These are phyloP conservation scores for Hystrix cristata DNA, from an alignment of 2,113 vertebrate species.

Conservation along the genomic window DNA sequence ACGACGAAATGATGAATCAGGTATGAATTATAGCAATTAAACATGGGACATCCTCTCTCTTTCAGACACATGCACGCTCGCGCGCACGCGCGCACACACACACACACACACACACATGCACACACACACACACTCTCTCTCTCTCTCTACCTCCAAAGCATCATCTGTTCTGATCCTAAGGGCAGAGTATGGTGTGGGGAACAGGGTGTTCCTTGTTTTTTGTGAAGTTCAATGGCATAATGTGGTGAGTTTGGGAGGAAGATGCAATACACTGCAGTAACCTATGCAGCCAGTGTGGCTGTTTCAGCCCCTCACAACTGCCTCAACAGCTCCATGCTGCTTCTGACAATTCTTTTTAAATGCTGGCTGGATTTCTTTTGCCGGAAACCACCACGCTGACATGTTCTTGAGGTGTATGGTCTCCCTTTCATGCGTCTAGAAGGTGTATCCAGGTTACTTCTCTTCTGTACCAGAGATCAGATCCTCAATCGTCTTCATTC, in stretches of 20 bases:
- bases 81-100: background rate
- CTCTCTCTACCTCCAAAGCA: background rate
- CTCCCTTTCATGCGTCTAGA: background rate
- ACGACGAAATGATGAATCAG: background rate
- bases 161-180: background rate
- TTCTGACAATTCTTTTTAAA: background rate
- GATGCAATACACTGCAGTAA: background rate
- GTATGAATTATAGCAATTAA: background rate
- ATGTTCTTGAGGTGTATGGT: background rate
- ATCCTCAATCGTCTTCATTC: background rate
- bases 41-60: no score
- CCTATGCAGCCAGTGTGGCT: background rate
- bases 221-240: background rate
- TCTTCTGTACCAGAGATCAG: background rate
- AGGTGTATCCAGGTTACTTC: no score
- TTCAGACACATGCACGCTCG: no score
- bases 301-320: no score
- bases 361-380: background rate
- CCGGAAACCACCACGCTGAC: background rate
- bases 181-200: fast-evolving
- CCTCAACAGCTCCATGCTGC: background rate
- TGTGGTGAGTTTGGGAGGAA: background rate
- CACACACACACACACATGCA: no score
- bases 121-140: background rate
- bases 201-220: background rate